Evolutionary conservation across 2,113 vertebrate species (phyloP), one percentile per base, ranked within the genome.

Genomic region (Picathartes gymnocephalus): DNA sequence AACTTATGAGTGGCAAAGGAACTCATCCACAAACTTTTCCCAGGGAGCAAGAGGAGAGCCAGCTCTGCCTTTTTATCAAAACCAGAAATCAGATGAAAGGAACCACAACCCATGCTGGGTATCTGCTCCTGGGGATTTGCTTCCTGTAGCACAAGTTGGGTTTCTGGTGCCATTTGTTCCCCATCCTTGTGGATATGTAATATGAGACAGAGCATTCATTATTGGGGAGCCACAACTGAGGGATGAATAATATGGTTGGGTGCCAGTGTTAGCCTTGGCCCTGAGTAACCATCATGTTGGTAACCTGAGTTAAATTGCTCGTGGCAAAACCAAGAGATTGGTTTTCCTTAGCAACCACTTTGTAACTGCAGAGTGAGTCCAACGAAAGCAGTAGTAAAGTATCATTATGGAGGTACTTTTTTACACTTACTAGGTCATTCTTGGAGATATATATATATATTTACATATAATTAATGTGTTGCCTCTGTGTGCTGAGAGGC

Each of bases 281-380:
- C 91, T 64, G 80, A 2, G 0, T 72, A 90, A 74, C 88, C 86
- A 79, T 91, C 71, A 1, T 24, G 51, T 76, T 93, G 77, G 92
- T 54, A 51, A 96, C 87, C 91, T 91, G 31, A 15, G 58, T 96
- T 97, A 96, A 97, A 97, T 93, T 95, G 72, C 93, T 95, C 69
- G 45, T 96, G 93, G 96, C 83, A 86, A 97, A 97, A 95, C 86
- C 93, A 88, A 72, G 68, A 87, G 51, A 42, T 73, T 83, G 51
- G 42, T 97, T 97, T 98, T 97, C 97, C 92, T 77, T 94, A 93
- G 92, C 85, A 97, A 93, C 95, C 93, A 42, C 92, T 95, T 93
- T 92, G 92, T 97, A 97, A 97, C 97, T 97, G 96, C 92, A 95
- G 81, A 95, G 62, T 0, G 15, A 94, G 69, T 96, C 94, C 86